A percentile compares a stretch with the other conserved stretches of the same genome.
Evolutionary conservation across 2,113 vertebrate species (phyloP).

Genomic region (Chrysemys picta): DNA sequence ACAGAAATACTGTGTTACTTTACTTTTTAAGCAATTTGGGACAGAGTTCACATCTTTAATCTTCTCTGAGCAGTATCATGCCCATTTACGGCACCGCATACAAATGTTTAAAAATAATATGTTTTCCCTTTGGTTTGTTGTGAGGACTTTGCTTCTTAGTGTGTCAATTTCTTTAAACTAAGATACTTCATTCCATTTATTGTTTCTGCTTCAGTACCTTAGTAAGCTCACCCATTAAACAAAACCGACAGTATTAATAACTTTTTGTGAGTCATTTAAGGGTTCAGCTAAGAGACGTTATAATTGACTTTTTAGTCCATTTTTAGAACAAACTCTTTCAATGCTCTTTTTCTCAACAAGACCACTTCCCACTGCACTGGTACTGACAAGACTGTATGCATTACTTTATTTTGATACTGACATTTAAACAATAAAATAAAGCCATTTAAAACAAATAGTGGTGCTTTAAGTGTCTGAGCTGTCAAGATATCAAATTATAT

Average conservation of each 20-base stretch:
- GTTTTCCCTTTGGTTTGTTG: constrained; percentile 28
- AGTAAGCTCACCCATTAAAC: constrained; percentile 70
- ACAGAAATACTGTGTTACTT: background rate
- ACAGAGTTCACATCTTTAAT: constrained; percentile 6
- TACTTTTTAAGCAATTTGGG: background rate
- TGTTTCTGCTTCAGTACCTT: constrained; percentile 59
- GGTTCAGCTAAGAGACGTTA: constrained; percentile 69
- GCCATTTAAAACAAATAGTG: constrained; percentile 86
- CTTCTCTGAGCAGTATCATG: background rate
- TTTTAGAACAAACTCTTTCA: constrained; percentile 80
- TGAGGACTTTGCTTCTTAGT: constrained; percentile 30
- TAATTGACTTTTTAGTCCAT: constrained; percentile 78
- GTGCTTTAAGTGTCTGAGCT: constrained; percentile 83
- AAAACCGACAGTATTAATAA: constrained; percentile 73
- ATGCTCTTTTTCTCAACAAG: constrained; percentile 54
- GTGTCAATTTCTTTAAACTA: constrained; percentile 48
- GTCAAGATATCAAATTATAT: constrained; percentile 86
- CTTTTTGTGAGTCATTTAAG: constrained; percentile 79
- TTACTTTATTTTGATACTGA: constrained; percentile 86
- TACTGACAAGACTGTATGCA: constrained; percentile 77
- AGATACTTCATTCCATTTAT: constrained; percentile 33
- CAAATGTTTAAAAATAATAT: constrained; percentile 20
- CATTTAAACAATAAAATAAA: constrained; percentile 88
- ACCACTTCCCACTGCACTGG: constrained; percentile 55
- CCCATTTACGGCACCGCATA: background rate